Evolutionary conservation across 1,140 invertebrate genomes (phyloP).

Genomic region (Triops longicaudatus): DNA sequence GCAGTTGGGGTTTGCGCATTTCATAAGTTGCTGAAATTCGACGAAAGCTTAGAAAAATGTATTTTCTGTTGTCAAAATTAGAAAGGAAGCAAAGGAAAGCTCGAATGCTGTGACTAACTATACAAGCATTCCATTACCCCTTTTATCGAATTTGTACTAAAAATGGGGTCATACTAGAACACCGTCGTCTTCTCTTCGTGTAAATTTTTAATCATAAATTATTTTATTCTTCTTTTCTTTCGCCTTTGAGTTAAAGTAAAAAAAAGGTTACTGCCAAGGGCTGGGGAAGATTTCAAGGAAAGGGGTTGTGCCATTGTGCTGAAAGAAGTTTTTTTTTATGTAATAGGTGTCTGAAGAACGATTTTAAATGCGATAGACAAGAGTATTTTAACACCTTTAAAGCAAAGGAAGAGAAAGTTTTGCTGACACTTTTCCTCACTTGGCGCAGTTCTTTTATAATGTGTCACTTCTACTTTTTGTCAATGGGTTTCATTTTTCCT

Average conservation of each 20-base stretch:
- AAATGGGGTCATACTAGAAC: neutral
- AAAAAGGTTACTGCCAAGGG: neutral
- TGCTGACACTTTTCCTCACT: no score
- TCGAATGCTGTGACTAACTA: neutral
- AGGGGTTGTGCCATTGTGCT: neutral
- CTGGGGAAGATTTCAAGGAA: neutral
- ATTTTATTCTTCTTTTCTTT: neutral
- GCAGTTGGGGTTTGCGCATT: neutral
- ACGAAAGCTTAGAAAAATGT: neutral
- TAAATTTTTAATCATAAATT: neutral
- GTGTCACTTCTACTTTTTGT: slow-evolving; percentile 16
- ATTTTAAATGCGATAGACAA: neutral
- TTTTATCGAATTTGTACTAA: neutral
- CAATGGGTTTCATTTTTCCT: neutral
- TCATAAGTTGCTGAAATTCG: neutral
- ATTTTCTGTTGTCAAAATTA: neutral
- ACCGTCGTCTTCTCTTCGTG: neutral
- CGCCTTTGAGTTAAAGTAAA: neutral
- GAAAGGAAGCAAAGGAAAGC: neutral
- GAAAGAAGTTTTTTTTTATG: neutral
- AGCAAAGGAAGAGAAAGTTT: neutral
- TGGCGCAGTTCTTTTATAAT: neutral
- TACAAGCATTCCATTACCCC: slow-evolving; percentile 5
- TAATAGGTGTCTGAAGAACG: no score
- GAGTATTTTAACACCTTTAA: slow-evolving; percentile 18